A percentile compares a stretch with the other conserved stretches of the same genome.
Conservation (phyloP, 2,888 invertebrate species). For the Ochropacha duplaris region DNA sequence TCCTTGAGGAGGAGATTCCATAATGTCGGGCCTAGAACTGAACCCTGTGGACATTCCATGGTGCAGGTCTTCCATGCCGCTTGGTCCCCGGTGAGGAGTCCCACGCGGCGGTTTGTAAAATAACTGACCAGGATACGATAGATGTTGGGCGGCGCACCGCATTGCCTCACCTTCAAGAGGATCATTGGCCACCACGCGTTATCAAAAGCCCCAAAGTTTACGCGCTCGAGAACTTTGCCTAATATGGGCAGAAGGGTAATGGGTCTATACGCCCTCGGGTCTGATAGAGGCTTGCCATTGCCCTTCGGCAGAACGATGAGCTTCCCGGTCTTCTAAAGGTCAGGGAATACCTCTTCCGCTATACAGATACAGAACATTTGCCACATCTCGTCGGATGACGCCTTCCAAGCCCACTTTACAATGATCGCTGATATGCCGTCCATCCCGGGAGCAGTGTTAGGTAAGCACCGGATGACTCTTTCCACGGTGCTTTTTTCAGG, state of each 20-base stretch:
- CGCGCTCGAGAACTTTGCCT: too few species aligned
- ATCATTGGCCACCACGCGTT: slow-evolving; percentile 48
- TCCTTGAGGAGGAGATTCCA: slow-evolving; percentile 34
- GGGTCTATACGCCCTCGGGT: slow-evolving; percentile 35
- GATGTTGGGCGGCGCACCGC: slow-evolving; percentile 29
- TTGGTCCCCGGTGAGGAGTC: slow-evolving; percentile 17
- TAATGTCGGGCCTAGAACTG: slow-evolving; percentile 20
- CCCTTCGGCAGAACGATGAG: slow-evolving; percentile 31
- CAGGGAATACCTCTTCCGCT: slow-evolving; percentile 26
- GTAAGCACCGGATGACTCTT: slow-evolving; percentile 19
- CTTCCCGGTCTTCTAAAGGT: slow-evolving; percentile 29
- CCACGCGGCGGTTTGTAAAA: slow-evolving; percentile 21
- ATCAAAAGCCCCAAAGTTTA: slow-evolving; percentile 36
- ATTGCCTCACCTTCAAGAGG: slow-evolving; percentile 26
- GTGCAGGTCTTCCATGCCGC: slow-evolving; percentile 18
- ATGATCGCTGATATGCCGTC: slow-evolving; percentile 32
- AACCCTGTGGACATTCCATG: slow-evolving; percentile 33
- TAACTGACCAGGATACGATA: slow-evolving; percentile 28
- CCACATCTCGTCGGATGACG: slow-evolving; percentile 14
- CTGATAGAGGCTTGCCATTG: slow-evolving; percentile 20
- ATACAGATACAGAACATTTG: slow-evolving; percentile 19
- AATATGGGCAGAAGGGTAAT: slow-evolving; percentile 34
- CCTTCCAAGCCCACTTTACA: slow-evolving; percentile 19
- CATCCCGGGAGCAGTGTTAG: slow-evolving; percentile 35
- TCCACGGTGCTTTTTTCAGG: slow-evolving; percentile 6